Evolutionary conservation across 1,140 invertebrate species (phyloP).

Genomic region (Trichogramma pretiosum): DNA sequence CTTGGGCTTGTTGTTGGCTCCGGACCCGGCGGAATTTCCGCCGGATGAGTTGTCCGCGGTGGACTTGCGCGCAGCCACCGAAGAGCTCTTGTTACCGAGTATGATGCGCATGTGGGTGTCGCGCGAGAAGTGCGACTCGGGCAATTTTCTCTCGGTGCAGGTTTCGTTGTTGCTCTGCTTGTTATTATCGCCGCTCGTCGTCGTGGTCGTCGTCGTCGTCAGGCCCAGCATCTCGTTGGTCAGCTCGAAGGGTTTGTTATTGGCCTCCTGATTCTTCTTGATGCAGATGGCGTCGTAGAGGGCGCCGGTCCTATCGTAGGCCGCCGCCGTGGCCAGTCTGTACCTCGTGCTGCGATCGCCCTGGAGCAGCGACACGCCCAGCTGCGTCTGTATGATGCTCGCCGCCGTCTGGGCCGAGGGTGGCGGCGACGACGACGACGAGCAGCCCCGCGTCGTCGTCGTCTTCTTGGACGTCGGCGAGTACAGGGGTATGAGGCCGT

Average conservation of each 20-base stretch:
- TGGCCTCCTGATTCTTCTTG: slow-evolving; percentile 31
- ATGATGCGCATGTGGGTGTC: slow-evolving; percentile 88
- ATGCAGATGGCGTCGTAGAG: slow-evolving; percentile 44
- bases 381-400: slow-evolving; percentile 40
- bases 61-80: no score
- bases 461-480: slow-evolving; percentile 42
- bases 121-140: slow-evolving; percentile 64
- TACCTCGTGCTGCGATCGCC: slow-evolving; percentile 40
- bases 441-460: no score
- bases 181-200: slow-evolving; percentile 31
- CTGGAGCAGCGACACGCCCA: slow-evolving; percentile 38
- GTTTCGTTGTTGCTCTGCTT: slow-evolving; percentile 33
- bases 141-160: slow-evolving; percentile 41
- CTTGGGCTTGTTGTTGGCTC: no score
- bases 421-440: no score
- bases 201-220: no score
- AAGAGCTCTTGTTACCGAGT: slow-evolving; percentile 63
- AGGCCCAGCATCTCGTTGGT: slow-evolving; percentile 44
- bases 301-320: slow-evolving; percentile 36
- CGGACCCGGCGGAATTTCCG: no score
- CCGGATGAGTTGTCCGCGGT: no score
- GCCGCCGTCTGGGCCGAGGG: slow-evolving; percentile 41
- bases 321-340: slow-evolving; percentile 32
- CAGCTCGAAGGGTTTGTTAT: slow-evolving; percentile 37
- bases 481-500: slow-evolving; percentile 47